These are phyloP conservation scores for Megalonaias nervosa DNA, from an alignment of 1,140 invertebrate species.

Conservation along the genomic window DNA sequence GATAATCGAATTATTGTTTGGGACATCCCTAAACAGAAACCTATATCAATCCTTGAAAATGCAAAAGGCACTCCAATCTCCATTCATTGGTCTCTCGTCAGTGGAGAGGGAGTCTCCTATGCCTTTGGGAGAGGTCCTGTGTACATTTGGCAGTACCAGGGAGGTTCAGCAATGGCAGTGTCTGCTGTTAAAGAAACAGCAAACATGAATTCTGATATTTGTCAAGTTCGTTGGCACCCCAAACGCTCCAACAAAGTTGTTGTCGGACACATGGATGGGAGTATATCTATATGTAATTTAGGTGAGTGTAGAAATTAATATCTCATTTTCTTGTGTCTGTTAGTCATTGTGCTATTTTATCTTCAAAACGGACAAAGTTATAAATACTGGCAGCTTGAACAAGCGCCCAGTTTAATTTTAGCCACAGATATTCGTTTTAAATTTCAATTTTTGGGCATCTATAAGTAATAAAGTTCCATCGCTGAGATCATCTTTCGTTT, in stretches of 20 bases:
- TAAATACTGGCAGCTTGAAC: too few relatives aligned
- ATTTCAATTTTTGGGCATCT: too few relatives aligned
- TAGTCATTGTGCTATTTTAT: too few relatives aligned
- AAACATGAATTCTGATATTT: constrained; percentile 54
- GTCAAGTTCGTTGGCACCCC: constrained; percentile 67
- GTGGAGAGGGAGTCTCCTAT: constrained; percentile 63
- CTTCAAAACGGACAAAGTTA: too few relatives aligned
- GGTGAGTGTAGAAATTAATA: constrained; percentile 50
- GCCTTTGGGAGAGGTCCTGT: constrained; percentile 63
- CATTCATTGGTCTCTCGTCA: constrained; percentile 62
- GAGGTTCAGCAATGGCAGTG: constrained; percentile 23
- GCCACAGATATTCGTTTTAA: too few relatives aligned
- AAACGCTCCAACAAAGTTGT: constrained; percentile 61
- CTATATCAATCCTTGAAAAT: constrained; percentile 55
- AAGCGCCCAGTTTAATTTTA: too few relatives aligned
- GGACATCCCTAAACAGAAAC: constrained; percentile 64
- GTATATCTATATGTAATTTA: constrained; percentile 68
- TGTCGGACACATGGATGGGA: constrained; percentile 71
- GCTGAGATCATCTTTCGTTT: too few relatives aligned
- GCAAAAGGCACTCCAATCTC: constrained; percentile 50
- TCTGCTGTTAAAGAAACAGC: constrained; percentile 50
- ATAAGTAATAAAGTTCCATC: too few relatives aligned
- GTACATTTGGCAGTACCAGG: constrained; percentile 61
- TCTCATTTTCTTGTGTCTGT: not conserved
- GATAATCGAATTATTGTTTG: constrained; percentile 69